A percentile compares a stretch with the other conserved stretches of the same genome.
Conservation (phyloP, 2,113 vertebrate genomes). For the Psilopogon haemacephalus region DNA sequence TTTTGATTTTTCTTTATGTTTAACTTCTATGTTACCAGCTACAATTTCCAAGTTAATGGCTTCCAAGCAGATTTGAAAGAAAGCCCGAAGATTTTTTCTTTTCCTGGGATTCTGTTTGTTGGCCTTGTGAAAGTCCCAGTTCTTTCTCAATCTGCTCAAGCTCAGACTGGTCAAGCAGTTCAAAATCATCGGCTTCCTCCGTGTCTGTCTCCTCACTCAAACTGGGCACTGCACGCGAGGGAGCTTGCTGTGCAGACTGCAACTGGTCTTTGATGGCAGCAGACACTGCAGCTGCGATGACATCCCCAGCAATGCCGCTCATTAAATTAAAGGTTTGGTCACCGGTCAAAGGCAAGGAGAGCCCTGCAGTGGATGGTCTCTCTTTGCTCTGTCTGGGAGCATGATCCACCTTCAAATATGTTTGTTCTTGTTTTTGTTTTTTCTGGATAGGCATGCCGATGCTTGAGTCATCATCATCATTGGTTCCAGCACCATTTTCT, state of each 20-base stretch:
- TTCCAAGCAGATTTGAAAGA: constrained; percentile 91
- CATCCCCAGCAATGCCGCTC: constrained; percentile 82
- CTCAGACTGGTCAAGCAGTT: constrained; percentile 97
- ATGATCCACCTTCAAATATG: neutral
- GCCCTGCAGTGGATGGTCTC: constrained; percentile 55
- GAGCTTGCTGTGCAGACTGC: constrained; percentile 60
- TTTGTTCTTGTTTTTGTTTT: constrained; percentile 59
- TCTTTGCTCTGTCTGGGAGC: constrained; percentile 42
- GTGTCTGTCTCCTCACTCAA: constrained; percentile 87
- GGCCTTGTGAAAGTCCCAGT: constrained; percentile 80
- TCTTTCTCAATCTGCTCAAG: constrained; percentile 94
- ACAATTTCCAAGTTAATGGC: constrained; percentile 78
- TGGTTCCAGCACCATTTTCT: constrained; percentile 87
- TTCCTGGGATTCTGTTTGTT: constrained; percentile 62
- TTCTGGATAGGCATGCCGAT: constrained; percentile 78
- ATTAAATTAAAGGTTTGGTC: constrained; percentile 80
- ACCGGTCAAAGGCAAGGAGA: constrained; percentile 66
- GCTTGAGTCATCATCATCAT: constrained; percentile 86
- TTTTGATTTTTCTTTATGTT: constrained; percentile 50
- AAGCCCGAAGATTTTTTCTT: constrained; percentile 82
- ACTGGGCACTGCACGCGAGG: constrained; percentile 54
- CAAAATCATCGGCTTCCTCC: constrained; percentile 94
- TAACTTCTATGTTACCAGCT: constrained; percentile 32
- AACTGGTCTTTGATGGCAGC: constrained; percentile 90
- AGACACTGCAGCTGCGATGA: constrained; percentile 83